Base-by-base conservation (phyloP, 2,888 invertebrate genomes). In the Panorpa germanica region DNA sequence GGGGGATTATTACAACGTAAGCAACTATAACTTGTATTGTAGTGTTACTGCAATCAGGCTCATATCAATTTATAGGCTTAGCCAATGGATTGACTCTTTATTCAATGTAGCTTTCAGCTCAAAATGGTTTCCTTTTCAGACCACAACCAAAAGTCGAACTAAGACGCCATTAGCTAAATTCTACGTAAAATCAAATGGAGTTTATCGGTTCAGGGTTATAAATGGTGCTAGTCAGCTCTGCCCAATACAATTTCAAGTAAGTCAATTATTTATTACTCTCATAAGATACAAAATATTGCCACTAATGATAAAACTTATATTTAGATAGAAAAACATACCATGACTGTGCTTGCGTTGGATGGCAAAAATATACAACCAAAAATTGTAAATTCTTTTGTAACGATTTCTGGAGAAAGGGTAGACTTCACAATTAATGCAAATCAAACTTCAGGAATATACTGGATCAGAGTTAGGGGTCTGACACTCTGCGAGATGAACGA, bases 391-490 rank as follows among this genome's bases (percentile, higher is more conserved):
- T 43, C 49, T 1, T 38, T 52, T 15, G 46, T 57, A 15, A 47
- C 56, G 33, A 53, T 52, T 37, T 53, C 55, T 9, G 62, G 62
- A 3, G 61, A 61, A 36, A 42, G 60, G 31, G 59, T 49, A 43
- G 59, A 60, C 38, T 52, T 61, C 30, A 49, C 60, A 18, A 32
- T 60, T 4, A 37, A 41, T 8, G 50, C 57, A 4, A 40, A 48
- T 34, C 47, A 52, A 31, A 37, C 38, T 3, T 34, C 43, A 9
- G 49, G 42, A 3, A 52, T 53, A 30, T 61, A 60, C 39, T 57
- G 55, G 57, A 49, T 61, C 25, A 44, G 53, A 29, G 51, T 55
- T 19, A 46, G 51, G 12, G 60, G 57, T 2, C 39, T 55, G 38
- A 37, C 4, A 31, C 35, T 27, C 25, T 42, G 23, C 40, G 38